Base-by-base conservation (phyloP, 2,113 vertebrate genomes). In the Nymphicus hollandicus region DNA sequence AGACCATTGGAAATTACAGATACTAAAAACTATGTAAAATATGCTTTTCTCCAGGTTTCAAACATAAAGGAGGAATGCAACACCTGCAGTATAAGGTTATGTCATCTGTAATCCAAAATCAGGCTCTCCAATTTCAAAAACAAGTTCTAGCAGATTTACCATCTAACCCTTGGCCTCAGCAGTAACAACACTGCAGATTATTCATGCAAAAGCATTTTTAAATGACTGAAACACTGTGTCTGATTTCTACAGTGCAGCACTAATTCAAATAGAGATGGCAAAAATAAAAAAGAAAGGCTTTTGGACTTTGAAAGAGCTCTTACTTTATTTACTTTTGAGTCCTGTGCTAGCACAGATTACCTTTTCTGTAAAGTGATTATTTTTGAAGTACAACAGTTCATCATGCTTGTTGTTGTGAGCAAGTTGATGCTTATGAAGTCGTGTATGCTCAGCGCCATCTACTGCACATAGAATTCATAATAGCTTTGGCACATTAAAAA, bases 391-490 rank as follows among this genome's bases (percentile, higher is more conserved):
- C 33, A 6, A 0, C 2, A 19, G 29, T 16, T 55, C 6, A 5
- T 27, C 13, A 2, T 3, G 10, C 16, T 60, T 7, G 53, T 63
- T 41, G 27, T 10, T 5, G 27, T 3, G 27, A 50, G 18, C 46
- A 43, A 28, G 43, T 37, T 17, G 16, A 14, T 28, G 13, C 1
- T 3, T 8, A 41, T 0, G 2, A 64, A 92, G 37, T 31, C 0
- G 5, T 79, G 72, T 80, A 53, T 41, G 16, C 93, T 65, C 91
- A 96, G 96, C 89, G 88, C 96, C 97, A 95, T 22, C 96, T 97
- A 84, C 93, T 78, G 97, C 90, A 31, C 76, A 11, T 37, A 49
- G 27, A 74, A 43, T 23, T 69, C 18, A 13, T 35, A 46, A 22
- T 16, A 73, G 28, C 35, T 66, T 23, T 25, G 74, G 35, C 25